These are phyloP conservation scores for Halocaridina rubra DNA, from an alignment of 2,888 invertebrate genomes.

Conservation along the genomic window DNA sequence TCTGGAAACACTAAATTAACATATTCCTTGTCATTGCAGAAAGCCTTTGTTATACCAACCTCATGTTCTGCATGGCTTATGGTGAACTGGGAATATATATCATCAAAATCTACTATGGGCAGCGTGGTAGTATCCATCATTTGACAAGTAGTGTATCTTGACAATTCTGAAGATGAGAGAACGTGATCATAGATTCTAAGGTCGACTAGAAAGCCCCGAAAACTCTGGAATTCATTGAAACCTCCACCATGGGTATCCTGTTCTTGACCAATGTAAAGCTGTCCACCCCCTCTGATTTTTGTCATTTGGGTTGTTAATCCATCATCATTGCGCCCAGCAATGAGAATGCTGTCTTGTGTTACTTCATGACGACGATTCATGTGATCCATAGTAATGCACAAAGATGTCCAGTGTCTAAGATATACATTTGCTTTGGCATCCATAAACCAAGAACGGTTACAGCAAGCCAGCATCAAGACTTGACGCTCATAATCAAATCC, in stretches of 20 bases:
- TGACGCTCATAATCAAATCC: slow-evolving; percentile 30
- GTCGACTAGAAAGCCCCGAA: slow-evolving; percentile 27
- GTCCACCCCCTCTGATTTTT: slow-evolving; percentile 11
- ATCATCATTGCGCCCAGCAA: not conserved
- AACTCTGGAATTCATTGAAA: slow-evolving; percentile 44
- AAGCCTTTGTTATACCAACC: not conserved
- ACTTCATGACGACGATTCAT: not conserved
- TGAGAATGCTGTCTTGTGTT: slow-evolving; percentile 20
- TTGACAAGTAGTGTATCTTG: slow-evolving; percentile 10
- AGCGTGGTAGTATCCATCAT: not conserved
- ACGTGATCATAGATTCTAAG: slow-evolving; percentile 2
- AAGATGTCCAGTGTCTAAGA: slow-evolving; percentile 22
- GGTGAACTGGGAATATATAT: slow-evolving; percentile 15
- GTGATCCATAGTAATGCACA: slow-evolving; percentile 27
- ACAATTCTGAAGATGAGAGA: not conserved
- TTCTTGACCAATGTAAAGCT: slow-evolving; percentile 46
- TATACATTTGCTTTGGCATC: not conserved
- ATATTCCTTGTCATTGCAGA: not conserved
- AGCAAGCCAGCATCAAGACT: slow-evolving; percentile 29
- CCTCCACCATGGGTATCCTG: slow-evolving; percentile 50
- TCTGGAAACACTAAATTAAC: slow-evolving; percentile 34
- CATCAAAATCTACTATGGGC: slow-evolving; percentile 31
- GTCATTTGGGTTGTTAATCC: not conserved
- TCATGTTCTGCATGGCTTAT: slow-evolving; percentile 1
- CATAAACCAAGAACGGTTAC: slow-evolving; percentile 12